These are phyloP conservation scores for Dermatemys mawii DNA, from an alignment of 2,113 vertebrate species.

Conservation along the genomic window DNA sequence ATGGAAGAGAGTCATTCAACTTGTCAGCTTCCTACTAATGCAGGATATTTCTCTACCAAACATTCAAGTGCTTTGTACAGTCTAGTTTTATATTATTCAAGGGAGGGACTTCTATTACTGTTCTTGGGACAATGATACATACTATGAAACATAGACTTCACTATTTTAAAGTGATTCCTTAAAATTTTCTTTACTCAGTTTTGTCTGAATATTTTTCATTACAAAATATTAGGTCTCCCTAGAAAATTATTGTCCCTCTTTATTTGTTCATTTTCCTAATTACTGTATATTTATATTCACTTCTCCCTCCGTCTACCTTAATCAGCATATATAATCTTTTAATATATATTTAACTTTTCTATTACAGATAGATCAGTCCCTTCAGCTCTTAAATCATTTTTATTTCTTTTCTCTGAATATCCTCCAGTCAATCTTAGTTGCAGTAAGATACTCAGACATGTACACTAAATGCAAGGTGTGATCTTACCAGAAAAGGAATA, in stretches of 20 bases:
- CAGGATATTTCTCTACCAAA: background rate
- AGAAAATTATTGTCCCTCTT: background rate
- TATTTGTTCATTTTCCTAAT: constrained; percentile 1
- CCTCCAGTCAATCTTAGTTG: background rate
- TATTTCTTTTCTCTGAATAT: background rate
- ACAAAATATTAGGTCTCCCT: background rate
- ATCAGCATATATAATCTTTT: background rate
- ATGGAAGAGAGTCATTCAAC: background rate
- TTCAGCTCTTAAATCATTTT: too few species aligned
- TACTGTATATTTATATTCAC: constrained; percentile 2
- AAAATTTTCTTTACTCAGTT: background rate
- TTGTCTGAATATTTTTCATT: constrained; percentile 10
- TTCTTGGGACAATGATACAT: background rate
- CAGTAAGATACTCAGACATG: constrained; percentile 7
- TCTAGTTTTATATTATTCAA: background rate
- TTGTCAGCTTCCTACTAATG: background rate
- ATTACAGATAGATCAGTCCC: background rate
- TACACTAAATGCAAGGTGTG: constrained; percentile 19
- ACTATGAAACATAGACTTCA: background rate
- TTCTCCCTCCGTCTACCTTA: background rate
- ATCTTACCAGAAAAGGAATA: constrained; percentile 30
- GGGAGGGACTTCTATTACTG: background rate
- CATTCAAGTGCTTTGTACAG: background rate
- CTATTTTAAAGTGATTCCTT: background rate
- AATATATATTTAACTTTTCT: background rate